Evolutionary conservation across 2,888 invertebrate genomes (phyloP), one percentile per base, ranked within the genome.

Genomic region (Melanostoma scalare): DNA sequence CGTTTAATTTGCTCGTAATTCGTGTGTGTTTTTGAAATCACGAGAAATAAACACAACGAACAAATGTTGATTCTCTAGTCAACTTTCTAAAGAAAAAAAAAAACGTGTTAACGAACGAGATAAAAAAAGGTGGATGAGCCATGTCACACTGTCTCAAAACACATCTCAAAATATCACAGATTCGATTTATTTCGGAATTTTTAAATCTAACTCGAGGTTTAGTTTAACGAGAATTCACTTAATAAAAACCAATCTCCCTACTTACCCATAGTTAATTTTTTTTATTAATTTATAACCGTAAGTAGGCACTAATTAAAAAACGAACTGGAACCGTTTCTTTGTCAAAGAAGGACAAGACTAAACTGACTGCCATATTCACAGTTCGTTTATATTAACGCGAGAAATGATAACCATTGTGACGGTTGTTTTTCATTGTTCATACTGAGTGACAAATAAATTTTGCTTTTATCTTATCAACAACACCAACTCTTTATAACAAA

Each of bases 261-360:
- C 77, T 78, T 52, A 78, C 77, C 71, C 77, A 78, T 78, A 36
- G 55, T 73, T 33, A 10, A 3, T 6, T 6, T n/a, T 60, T 60
- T 9, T 9, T 58, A 20, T n/a, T 10, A 20, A 31, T 46, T 35
- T 8, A 33, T 35, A 61, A 56, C 10, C n/a, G 10, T 10, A 46
- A 46, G n/a, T 1, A 46, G 3, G 10, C 3, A 46, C 3, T n/a
- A 40, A 36, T 20, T 8, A 46, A 3, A 9, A 1, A 44, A 10
- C 35, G 35, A 50, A n/a, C 0, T 40, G 30, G 50, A 50, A 20
- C 65, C 71, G 61, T 68, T 9, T 31, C 68, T 55, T 38, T 63
- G 50, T 53, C 56, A 61, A 53, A 40, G 56, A 77, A 52, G 38
- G 33, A 52, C 40, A 56, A 69, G 63, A 78, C 73, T 73, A 78